These are phyloP conservation scores for Hedya salicella DNA, from an alignment of 2,888 invertebrate genomes.

Conservation along the genomic window DNA sequence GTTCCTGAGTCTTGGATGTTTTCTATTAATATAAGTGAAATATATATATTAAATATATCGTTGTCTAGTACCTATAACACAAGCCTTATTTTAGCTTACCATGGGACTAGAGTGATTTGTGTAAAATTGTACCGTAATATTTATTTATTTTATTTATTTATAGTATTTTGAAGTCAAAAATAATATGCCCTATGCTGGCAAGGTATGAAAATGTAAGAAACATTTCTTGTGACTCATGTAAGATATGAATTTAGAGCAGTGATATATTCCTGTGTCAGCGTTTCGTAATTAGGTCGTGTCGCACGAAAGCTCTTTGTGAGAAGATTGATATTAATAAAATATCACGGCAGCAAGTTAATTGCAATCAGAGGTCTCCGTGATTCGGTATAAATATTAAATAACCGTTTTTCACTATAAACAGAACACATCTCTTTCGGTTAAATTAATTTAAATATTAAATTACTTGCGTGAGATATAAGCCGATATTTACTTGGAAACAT, in stretches of 20 bases:
- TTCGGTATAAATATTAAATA: slow-evolving; percentile 58
- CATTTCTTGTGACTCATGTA: not conserved
- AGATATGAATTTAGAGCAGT: not conserved
- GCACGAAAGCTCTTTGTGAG: slow-evolving; percentile 46
- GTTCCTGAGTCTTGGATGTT: too few species aligned
- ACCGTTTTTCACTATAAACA: slow-evolving; percentile 42
- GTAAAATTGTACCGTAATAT: too few species aligned
- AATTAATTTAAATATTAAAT: slow-evolving; percentile 51
- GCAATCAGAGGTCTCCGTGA: slow-evolving; percentile 53
- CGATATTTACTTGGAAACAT: slow-evolving; percentile 18
- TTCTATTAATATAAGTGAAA: too few species aligned
- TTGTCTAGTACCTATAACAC: too few species aligned
- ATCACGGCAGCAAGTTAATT: slow-evolving; percentile 51
- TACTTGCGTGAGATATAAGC: slow-evolving; percentile 23
- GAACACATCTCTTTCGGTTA: slow-evolving; percentile 46
- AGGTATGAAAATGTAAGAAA: too few species aligned
- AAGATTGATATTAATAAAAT: slow-evolving; percentile 51
- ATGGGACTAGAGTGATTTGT: too few species aligned
- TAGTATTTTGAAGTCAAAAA: too few species aligned
- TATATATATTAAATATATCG: too few species aligned
- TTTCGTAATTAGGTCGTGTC: slow-evolving; percentile 40
- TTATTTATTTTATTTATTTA: too few species aligned
- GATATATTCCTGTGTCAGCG: not conserved
- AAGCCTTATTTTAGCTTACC: too few species aligned
- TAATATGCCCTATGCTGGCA: too few species aligned